Evolutionary conservation across 2,113 vertebrate species (phyloP).

Genomic region (Megaceryle torquata): DNA sequence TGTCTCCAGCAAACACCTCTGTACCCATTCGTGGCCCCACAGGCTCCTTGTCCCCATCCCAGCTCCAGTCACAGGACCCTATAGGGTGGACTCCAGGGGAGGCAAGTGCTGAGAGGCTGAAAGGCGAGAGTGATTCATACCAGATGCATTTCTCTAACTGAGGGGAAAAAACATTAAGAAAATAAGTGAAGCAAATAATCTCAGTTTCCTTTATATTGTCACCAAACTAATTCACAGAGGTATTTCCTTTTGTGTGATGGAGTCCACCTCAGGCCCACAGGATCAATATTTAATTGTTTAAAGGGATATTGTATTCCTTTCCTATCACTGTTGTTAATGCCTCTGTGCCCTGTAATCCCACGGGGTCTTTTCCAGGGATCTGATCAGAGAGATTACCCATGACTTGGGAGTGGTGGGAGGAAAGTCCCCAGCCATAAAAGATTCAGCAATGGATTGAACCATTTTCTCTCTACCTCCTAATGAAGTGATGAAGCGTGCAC

Average conservation of each 20-base stretch:
- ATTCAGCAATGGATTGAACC: slow-evolving; percentile 51
- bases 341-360: slow-evolving; percentile 30
- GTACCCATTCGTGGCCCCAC: accelerated
- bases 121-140: accelerated
- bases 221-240: slow-evolving; percentile 43
- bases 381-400: slow-evolving; percentile 56
- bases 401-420: slow-evolving; percentile 30
- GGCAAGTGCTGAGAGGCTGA: accelerated
- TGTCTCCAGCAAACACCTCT: background rate
- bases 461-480: slow-evolving; percentile 53
- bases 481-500: slow-evolving; percentile 62
- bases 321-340: slow-evolving; percentile 66
- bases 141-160: slow-evolving; percentile 38
- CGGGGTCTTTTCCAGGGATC: slow-evolving; percentile 49
- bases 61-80: accelerated
- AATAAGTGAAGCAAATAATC: slow-evolving; percentile 47
- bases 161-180: slow-evolving; percentile 23
- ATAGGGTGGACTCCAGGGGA: background rate
- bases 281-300: slow-evolving; percentile 69
- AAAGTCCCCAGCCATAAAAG: slow-evolving; percentile 6
- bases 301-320: slow-evolving; percentile 68
- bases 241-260: slow-evolving; percentile 58
- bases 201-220: slow-evolving; percentile 36
- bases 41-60: background rate
- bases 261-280: slow-evolving; percentile 37